A percentile compares a stretch with the other conserved stretches of the same genome.
Evolutionary conservation across 2,113 vertebrate species (phyloP).

Genomic region (Montifringilla adamsi): DNA sequence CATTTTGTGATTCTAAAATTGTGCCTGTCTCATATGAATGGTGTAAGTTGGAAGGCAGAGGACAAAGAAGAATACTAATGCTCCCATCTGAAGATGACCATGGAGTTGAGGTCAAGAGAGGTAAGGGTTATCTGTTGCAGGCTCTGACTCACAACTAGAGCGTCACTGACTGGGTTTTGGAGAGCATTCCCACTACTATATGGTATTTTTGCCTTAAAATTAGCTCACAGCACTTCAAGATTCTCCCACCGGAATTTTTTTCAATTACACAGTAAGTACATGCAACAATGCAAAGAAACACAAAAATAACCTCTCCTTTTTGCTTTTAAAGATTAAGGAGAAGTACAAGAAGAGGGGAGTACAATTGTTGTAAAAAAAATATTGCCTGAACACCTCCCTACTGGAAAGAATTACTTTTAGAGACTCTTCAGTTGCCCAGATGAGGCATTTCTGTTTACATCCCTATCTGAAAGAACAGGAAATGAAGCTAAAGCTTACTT

Average conservation of each 20-base stretch:
- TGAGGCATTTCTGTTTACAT: neutral
- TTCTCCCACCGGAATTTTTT: neutral
- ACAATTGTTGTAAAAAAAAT: neutral
- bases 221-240: neutral
- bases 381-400: neutral
- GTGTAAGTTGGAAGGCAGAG: neutral
- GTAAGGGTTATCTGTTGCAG: neutral
- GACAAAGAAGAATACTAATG: neutral
- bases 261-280: neutral
- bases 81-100: neutral
- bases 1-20: neutral
- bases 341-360: neutral
- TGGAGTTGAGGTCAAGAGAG: neutral
- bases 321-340: neutral
- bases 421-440: neutral
- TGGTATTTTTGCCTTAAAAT: neutral
- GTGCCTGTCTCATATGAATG: neutral
- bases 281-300: neutral
- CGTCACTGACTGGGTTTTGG: neutral
- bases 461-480: neutral
- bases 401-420: neutral
- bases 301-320: neutral
- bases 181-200: neutral
- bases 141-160: neutral
- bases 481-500: neutral